These are phyloP conservation scores for Paraplagusia blochii DNA, from an alignment of 2,113 vertebrate genomes.

Conservation along the genomic window DNA sequence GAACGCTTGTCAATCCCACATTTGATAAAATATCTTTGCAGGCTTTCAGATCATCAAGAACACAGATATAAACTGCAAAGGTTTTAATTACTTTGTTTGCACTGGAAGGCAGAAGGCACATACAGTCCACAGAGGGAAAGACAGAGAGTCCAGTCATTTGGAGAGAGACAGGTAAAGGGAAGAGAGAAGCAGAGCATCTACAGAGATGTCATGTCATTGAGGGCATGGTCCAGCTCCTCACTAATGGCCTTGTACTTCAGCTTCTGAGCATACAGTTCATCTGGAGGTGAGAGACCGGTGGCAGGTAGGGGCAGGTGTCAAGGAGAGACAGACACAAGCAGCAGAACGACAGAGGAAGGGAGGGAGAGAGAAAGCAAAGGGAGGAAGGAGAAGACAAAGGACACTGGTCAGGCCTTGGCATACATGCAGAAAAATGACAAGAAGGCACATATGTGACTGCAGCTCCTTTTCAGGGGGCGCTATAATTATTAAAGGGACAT, in stretches of 20 bases:
- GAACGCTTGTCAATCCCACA: background rate
- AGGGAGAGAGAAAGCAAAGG: conserved; percentile 54
- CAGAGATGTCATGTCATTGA: conserved; percentile 90
- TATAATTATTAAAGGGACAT: conserved; percentile 16
- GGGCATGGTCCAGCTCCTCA: conserved; percentile 90
- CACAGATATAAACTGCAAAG: conserved; percentile 32
- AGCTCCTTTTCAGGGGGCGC: conserved; percentile 21
- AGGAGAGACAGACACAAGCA: conserved; percentile 58
- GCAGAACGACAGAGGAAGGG: conserved; percentile 49
- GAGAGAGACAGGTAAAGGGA: conserved; percentile 13
- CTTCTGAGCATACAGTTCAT: conserved; percentile 91
- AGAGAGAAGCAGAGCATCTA: conserved; percentile 60
- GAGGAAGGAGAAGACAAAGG: conserved; percentile 53
- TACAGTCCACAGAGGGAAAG: conserved; percentile 28
- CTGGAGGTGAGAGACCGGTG: conserved; percentile 70
- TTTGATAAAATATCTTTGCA: background rate
- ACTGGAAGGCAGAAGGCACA: conserved; percentile 50
- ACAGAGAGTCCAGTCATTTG: conserved; percentile 6
- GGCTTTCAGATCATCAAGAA: conserved; percentile 3
- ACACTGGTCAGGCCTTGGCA: conserved; percentile 54
- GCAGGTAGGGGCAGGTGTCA: conserved; percentile 55
- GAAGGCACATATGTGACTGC: conserved; percentile 28
- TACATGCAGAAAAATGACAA: conserved; percentile 53
- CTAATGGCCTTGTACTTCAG: conserved; percentile 95
- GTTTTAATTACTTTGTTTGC: conserved; percentile 51